Percentiles rank a stretch among this genome's conserved stretches.
These are phyloP conservation scores for Rafetus swinhoei DNA, from an alignment of 2,113 vertebrate species.

Conservation along the genomic window DNA sequence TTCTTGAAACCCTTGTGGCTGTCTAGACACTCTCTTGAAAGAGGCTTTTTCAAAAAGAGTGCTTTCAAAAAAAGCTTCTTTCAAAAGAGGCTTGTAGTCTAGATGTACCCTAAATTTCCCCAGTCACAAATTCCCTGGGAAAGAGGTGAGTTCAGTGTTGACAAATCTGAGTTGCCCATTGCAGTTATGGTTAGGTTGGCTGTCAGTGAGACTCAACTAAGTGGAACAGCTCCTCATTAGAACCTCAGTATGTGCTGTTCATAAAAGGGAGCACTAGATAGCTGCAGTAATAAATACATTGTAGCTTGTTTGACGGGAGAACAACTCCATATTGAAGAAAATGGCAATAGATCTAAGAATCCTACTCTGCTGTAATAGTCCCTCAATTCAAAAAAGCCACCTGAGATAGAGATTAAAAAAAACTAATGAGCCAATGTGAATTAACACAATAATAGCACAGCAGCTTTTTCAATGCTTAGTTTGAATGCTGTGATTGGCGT, in stretches of 20 bases:
- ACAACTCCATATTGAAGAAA: constrained; percentile 27
- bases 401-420: constrained; percentile 47
- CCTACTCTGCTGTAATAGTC: constrained; percentile 20
- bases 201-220: fast-evolving
- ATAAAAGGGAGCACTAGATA: neutral
- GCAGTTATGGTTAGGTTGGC: neutral
- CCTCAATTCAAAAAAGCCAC: constrained; percentile 19
- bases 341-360: neutral
- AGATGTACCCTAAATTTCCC: no score
- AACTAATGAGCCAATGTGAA: constrained; percentile 24
- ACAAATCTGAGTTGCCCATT: neutral
- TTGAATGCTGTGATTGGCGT: neutral
- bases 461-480: neutral
- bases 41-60: no score
- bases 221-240: neutral
- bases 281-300: neutral
- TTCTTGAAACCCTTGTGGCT: no score
- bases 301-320: constrained; percentile 6
- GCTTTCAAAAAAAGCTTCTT: no score
- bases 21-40: no score
- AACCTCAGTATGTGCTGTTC: neutral
- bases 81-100: no score
- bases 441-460: neutral
- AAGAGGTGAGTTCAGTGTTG: neutral
- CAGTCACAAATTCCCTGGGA: neutral